Evolutionary conservation across 2,888 invertebrate genomes (phyloP).

Genomic region (Archaeoteleia sp.): DNA sequence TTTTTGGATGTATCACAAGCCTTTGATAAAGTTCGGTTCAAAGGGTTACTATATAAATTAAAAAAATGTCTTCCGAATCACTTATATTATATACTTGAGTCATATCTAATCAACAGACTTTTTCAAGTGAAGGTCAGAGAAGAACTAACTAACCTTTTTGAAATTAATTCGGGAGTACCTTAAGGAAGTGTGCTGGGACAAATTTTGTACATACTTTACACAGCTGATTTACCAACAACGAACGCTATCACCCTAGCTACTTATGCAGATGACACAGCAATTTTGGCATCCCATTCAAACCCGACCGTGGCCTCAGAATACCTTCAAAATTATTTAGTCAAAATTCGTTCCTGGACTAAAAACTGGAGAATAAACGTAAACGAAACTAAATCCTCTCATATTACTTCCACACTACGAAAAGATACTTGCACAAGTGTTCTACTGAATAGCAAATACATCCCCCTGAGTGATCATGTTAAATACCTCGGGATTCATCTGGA

Average conservation of each 20-base stretch:
- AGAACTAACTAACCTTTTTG: conserved; percentile 1
- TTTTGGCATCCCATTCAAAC: conserved; percentile 27
- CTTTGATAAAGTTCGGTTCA: conserved; percentile 58
- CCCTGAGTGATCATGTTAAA: conserved; percentile 43
- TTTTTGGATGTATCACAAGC: no score
- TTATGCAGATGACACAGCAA: conserved; percentile 54
- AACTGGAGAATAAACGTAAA: conserved; percentile 56
- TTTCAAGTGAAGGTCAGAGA: conserved; percentile 12
- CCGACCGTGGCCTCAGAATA: conserved; percentile 22
- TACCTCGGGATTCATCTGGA: conserved; percentile 56
- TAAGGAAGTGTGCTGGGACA: conserved; percentile 56
- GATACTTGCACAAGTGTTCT: conserved; percentile 18
- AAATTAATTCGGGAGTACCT: conserved; percentile 29
- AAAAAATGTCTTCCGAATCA: conserved; percentile 37
- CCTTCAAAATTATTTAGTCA: conserved; percentile 26
- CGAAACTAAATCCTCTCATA: conserved; percentile 54
- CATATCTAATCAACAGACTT: conserved; percentile 8
- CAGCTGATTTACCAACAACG: conserved; percentile 43
- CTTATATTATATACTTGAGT: conserved; percentile 2
- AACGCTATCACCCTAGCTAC: conserved; percentile 39
- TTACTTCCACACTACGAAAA: conserved; percentile 54
- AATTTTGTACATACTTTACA: conserved; percentile 47
- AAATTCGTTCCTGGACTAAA: conserved; percentile 44
- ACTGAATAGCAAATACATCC: conserved; percentile 35
- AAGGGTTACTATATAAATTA: conserved; percentile 52